A percentile compares a stretch with the other conserved stretches of the same genome.
phyloP scores from a whole-genome alignment of 2,113 vertebrate genomes.

The Nothobranchius furzeri region DNA sequence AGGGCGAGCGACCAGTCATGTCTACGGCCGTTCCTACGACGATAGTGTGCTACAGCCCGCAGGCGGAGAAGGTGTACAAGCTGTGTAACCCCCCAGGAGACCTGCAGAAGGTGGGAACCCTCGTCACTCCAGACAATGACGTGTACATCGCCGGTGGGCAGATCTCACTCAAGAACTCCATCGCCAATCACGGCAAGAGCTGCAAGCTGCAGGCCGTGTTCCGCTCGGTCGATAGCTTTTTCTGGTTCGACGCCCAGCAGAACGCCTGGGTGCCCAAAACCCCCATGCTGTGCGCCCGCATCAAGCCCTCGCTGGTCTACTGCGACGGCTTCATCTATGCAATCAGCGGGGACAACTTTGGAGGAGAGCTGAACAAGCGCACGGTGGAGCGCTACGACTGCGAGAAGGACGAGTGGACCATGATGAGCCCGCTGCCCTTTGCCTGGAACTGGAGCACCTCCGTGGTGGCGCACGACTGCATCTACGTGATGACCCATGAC shows the following conservation, averaged over 20 bases:
- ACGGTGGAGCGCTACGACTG: slow-evolving; percentile 96
- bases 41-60: slow-evolving; percentile 96
- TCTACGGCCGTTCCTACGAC: slow-evolving; percentile 73
- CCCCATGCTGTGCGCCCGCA: slow-evolving; percentile 91
- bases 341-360: slow-evolving; percentile 90
- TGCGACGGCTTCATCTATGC: slow-evolving; percentile 97
- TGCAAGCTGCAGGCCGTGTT: slow-evolving; percentile 89
- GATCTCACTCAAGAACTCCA: slow-evolving; percentile 88
- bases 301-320: slow-evolving; percentile 92
- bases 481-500: slow-evolving; percentile 95
- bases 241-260: slow-evolving; percentile 97
- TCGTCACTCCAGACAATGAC: slow-evolving; percentile 96
- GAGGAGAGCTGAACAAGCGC: slow-evolving; percentile 90
- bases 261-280: slow-evolving; percentile 97
- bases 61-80: slow-evolving; percentile 98
- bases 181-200: slow-evolving; percentile 86
- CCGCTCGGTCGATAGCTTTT: slow-evolving; percentile 94
- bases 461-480: slow-evolving; percentile 88
- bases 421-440: slow-evolving; percentile 91
- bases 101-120: slow-evolving; percentile 92
- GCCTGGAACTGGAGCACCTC: slow-evolving; percentile 96
- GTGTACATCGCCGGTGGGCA: slow-evolving; percentile 97
- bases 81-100: slow-evolving; percentile 91
- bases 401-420: slow-evolving; percentile 94
- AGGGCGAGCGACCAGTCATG: slow-evolving; percentile 66